Base-by-base conservation (phyloP, 2,888 invertebrate species). In the Netelia fuscicornis region DNA sequence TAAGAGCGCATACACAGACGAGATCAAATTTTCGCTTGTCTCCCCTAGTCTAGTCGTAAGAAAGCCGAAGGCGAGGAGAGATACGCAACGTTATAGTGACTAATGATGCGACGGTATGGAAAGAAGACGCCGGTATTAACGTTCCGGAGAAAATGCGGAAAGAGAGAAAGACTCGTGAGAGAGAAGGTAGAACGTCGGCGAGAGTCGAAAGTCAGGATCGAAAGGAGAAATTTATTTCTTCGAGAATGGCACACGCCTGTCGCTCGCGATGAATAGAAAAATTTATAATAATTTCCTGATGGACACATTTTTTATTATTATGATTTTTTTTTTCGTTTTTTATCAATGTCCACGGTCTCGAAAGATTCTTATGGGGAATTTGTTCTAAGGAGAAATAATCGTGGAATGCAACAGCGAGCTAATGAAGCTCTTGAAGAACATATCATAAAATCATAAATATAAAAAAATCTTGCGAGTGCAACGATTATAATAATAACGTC, bases 71-170 rank as follows among this genome's bases (percentile, higher is more conserved):
- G 58, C 25, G 48, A 52, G 48, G 67, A 56, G 74, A 87, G 88
- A 88, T 89, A 89, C 87, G 89, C 87, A 86, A 79, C 86, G 84
- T 83, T 86, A 87, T 85, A 88, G 87, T 92, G 92, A 92, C 91
- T 92, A 92, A 92, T 92, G 92, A 91, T 91, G 82, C 85, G 70
- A 60, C 80, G 83, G 77, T 65, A 68, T 83, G 54, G 44, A 44
- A 75, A 84, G 65, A 54, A 74, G 81, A 83, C 72, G 82, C 80
- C 80, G 79, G 54, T 64, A 70, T 58, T 48, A 75, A 81, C 71
- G 79, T 77, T 71, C 37, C 72, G 76, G 76, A 71, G 80, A 80
- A 80, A 85, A 85, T 76, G 76, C 67, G 84, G 80, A 81, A 81
- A 84, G 67, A 68, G 84, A 84, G 72, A 86, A 60, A 85, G 78